Conservation (phyloP, 2,888 invertebrate genomes). For the Mimas tiliae region DNA sequence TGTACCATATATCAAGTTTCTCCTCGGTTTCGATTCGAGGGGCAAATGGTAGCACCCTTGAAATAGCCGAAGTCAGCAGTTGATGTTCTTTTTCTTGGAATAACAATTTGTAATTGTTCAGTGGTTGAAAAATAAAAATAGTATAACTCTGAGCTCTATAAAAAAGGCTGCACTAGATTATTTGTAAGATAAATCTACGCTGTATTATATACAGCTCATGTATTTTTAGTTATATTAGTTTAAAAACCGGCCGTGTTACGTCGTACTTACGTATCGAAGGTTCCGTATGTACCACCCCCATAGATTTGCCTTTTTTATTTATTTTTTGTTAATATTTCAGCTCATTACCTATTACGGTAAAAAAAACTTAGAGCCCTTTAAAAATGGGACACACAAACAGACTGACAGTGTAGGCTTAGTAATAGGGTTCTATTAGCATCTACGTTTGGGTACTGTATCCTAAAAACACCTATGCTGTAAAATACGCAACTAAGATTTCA, state of each 20-base stretch:
- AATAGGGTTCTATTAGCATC: too few species aligned
- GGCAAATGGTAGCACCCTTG: conserved; percentile 5
- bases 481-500: not conserved
- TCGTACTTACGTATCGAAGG: too few species aligned
- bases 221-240: not conserved
- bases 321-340: too few species aligned
- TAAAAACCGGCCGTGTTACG: too few species aligned
- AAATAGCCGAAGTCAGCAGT: conserved; percentile 1
- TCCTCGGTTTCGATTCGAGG: conserved; percentile 27
- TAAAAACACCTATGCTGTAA: not conserved
- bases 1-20: conserved; percentile 59
- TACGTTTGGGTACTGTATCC: too few species aligned
- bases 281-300: too few species aligned
- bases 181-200: conserved; percentile 11
- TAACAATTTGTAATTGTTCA: conserved; percentile 32
- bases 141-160: not conserved
- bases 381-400: too few species aligned
- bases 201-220: not conserved
- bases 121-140: conserved; percentile 17
- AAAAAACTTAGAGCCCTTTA: too few species aligned
- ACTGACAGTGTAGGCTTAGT: too few species aligned
- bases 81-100: conserved; percentile 29
- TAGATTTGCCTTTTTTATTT: too few species aligned
- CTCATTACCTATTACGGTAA: too few species aligned
- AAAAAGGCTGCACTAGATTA: conserved; percentile 14